Base-by-base conservation (phyloP, 2,797 vertebrate genomes). In the Pipistrellus pygmaeus region DNA sequence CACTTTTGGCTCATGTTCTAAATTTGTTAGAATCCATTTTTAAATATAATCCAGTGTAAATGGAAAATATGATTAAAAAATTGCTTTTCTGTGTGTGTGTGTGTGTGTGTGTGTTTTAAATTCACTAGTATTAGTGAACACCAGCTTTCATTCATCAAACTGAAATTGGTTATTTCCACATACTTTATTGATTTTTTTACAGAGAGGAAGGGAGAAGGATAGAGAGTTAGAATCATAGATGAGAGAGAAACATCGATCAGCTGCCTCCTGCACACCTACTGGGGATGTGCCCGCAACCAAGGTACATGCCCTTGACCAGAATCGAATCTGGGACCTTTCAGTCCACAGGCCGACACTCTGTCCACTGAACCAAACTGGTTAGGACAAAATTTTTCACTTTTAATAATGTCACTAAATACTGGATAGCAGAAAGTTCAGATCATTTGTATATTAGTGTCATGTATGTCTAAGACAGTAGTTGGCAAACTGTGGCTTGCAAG, bases 61-160 rank as follows among this genome's bases (percentile, higher is more conserved):
- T 90, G 32, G 72, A 84, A 83, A 82, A 35, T 82, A 41, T 11
- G 60, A 80, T 60, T 75, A 80, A n/a, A 86, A 91, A 83, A 60
- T 85, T 71, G 51, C 17, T 78, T 92, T 94, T 60, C n/a, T 82
- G n/a, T 80, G 64, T 46, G 57, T 62, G 44, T 44, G 44, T 44
- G 44, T 44, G 41, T 44, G 41, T 44, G 6, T 44, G 35, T 38
- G 35, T 38, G 20, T 62, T 76, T n/a, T 38, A 88, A 86, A 86
- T 72, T 55, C 66, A 62, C 18, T 51, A n/a, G 27, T 57, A 6
- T 57, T 72, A 55, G 8, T 12, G n/a, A 88, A 73, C 3, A 64
- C 41, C n/a, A 44, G 25, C 30, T 87, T 94, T 85, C 8, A 62
- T 23, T 68, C 76, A 32, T 87, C 78, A 82, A 48, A 81, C 76